Conservation (phyloP, 2,113 vertebrate genomes). For the Nycticorax nycticorax region DNA sequence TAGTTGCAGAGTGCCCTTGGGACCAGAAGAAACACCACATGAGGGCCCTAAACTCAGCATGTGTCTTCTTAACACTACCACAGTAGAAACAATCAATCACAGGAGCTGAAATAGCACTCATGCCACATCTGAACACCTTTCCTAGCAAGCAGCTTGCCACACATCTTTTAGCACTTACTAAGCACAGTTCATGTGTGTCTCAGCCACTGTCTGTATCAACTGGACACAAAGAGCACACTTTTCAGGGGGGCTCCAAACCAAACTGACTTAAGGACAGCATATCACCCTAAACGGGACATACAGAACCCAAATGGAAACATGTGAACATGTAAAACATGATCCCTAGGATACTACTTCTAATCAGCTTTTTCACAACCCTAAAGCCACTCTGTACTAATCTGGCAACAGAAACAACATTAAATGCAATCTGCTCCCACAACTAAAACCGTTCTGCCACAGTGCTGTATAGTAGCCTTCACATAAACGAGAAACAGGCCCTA, state of each 20-base stretch:
- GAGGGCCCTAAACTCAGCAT: neutral
- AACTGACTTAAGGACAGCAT: neutral
- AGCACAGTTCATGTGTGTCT: neutral
- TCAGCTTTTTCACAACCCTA: neutral
- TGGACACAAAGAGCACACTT: neutral
- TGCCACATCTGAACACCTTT: neutral
- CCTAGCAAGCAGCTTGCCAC: neutral
- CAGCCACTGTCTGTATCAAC: neutral
- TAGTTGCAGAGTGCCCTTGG: neutral
- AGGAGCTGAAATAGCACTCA: neutral
- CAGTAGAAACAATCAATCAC: neutral
- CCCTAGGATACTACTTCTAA: neutral
- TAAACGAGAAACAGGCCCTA: neutral
- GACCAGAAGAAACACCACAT: neutral
- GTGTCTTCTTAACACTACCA: neutral
- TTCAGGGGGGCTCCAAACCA: neutral
- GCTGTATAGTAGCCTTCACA: neutral
- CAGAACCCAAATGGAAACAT: neutral
- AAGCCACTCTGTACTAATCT: neutral
- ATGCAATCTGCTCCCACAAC: slow-evolving; percentile 10
- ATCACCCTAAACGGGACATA: neutral
- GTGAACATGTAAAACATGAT: accelerated
- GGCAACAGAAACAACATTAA: neutral
- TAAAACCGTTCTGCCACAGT: slow-evolving; percentile 17
- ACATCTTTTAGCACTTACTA: neutral